Conservation (phyloP, 2,888 invertebrate genomes). For the Lasius platythorax region DNA sequence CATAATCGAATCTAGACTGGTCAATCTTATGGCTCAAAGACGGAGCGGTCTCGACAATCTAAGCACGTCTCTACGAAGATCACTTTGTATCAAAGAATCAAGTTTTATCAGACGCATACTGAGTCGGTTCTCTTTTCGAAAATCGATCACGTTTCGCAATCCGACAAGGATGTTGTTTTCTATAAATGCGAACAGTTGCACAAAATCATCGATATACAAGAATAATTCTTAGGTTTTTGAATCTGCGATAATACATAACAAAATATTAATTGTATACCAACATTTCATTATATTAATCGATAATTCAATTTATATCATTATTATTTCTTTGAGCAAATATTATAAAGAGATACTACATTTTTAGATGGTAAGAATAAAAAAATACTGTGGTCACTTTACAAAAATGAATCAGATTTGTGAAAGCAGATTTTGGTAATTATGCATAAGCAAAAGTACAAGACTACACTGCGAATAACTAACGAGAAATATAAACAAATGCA, state of each 20-base stretch:
- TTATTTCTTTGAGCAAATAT: neutral
- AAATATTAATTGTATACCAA: neutral
- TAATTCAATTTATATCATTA: neutral
- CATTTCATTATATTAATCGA: neutral
- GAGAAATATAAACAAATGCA: no score
- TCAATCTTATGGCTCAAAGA: constrained; percentile 71
- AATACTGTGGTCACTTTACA: neutral
- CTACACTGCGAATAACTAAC: no score
- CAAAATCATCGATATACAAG: neutral
- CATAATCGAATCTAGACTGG: constrained; percentile 63
- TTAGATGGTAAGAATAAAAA: neutral
- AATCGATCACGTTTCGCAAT: constrained; percentile 19
- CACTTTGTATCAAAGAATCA: constrained; percentile 24
- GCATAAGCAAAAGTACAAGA: no score
- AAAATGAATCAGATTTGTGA: neutral
- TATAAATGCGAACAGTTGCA: neutral
- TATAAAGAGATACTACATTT: neutral
- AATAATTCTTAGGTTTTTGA: neutral
- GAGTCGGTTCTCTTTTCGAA: neutral
- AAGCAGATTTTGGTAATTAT: neutral
- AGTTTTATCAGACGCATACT: neutral
- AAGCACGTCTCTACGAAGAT: constrained; percentile 45
- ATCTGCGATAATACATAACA: neutral
- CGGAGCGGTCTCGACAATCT: constrained; percentile 29
- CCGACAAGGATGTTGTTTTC: neutral